These are phyloP conservation scores for Cichlasoma orientale DNA, from an alignment of 2,797 vertebrate genomes.

Conservation along the genomic window DNA sequence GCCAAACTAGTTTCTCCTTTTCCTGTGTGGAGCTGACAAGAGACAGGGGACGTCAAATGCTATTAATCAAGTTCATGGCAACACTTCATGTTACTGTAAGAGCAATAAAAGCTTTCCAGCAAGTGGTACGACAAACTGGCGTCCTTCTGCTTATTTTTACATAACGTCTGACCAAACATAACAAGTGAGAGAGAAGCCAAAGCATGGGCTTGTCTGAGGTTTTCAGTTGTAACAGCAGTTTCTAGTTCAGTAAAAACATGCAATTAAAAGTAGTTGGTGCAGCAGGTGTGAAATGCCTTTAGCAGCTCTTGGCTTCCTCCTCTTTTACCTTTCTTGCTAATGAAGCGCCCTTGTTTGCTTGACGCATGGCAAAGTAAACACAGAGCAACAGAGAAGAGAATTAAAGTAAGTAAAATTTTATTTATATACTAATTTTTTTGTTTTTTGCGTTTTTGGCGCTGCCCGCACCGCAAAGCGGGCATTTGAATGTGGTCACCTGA, in stretches of 20 bases:
- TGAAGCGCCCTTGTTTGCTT: neutral
- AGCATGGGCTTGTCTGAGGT: neutral
- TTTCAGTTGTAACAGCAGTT: neutral
- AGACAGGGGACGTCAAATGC: neutral
- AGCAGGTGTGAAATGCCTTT: neutral
- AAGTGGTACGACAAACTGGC: neutral
- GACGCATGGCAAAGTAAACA: neutral
- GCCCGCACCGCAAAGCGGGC: too few relatives aligned
- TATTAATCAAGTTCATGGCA: neutral
- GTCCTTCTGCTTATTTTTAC: neutral
- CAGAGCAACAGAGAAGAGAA: neutral
- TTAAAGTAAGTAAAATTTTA: neutral
- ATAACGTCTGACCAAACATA: neutral
- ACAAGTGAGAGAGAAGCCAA: neutral
- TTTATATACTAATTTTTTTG: too few relatives aligned
- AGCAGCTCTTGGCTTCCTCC: neutral
- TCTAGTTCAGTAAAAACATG: neutral
- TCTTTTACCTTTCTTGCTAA: neutral
- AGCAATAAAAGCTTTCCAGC: neutral
- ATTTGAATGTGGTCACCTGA: too few relatives aligned
- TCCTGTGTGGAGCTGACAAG: neutral
- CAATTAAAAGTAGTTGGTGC: constrained; percentile 1
- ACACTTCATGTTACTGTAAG: neutral
- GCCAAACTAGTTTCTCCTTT: neutral
- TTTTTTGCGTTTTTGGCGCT: too few relatives aligned